Base-by-base conservation (phyloP, 2,888 invertebrate genomes). In the Anagyrus pseudococci region DNA sequence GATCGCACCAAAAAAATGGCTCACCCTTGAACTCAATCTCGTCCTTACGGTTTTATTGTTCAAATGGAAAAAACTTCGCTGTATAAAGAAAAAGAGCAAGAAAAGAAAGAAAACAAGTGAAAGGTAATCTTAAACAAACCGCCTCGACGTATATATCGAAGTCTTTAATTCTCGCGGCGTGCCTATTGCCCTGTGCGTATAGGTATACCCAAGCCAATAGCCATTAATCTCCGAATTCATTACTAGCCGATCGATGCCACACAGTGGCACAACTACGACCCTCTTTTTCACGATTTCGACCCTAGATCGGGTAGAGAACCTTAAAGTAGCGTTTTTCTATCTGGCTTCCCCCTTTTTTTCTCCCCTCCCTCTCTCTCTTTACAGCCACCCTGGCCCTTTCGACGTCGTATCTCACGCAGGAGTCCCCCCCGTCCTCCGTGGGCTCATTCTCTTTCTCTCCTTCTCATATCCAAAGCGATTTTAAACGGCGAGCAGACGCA, bases 201-300 rank as follows among this genome's bases (percentile, higher is more conserved):
- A n/a, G n/a, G n/a, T n/a, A n/a, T n/a, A n/a, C n/a, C n/a, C n/a
- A n/a, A n/a, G n/a, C n/a, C n/a, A n/a, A 57, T 67, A 59, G 66
- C 70, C 72, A 76, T 77, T 77, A 70, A 75, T 74, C 73, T 72
- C 67, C 70, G 71, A 72, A 76, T 75, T 75, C 75, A 77, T 77
- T 77, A 76, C 70, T 65, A 70, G 69, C 69, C 64, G 63, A 69
- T 67, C 60, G 73, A 74, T 75, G 71, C 71, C 41, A 22, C 46
- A 15, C 40, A 41, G 25, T 20, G 44, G 37, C 59, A 58, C n/a
- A n/a, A n/a, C n/a, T n/a, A n/a, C n/a, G 62, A 61, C 67, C 53
- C 64, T 46, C 58, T 60, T 59, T 67, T 68, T 64, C 64, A 62
- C 41, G 26, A 62, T 58, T 61, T 63, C 59, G 54, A 62, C 67